Base-by-base conservation (phyloP, 2,888 invertebrate genomes). In the Gasteruption jaculator region DNA sequence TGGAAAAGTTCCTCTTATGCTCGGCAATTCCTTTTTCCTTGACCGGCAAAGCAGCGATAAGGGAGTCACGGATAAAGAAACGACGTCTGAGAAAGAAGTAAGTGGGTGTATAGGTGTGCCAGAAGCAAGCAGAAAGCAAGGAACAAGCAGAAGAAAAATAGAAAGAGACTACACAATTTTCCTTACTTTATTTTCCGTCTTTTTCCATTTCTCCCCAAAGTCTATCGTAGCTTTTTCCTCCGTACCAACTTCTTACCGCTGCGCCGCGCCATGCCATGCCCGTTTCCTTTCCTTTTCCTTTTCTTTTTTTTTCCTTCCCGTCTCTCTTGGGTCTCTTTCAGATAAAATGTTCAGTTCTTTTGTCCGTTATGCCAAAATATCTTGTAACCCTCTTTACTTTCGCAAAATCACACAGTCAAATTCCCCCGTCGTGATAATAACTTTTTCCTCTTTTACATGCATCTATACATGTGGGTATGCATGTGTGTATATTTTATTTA, bases 11-110 rank as follows among this genome's bases (percentile, higher is more conserved):
- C n/a, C n/a, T n/a, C n/a, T n/a, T n/a, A 11, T 38, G 11, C 8
- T 32, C 39, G 22, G 35, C 38, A 30, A 37, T 45, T 47, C 21
- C 38, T 38, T 49, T 50, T 51, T 49, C 43, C 39, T 49, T 47
- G 50, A 48, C 47, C 46, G 47, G 44, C 39, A 41, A 30, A 26
- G 22, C 31, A 10, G 19, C 43, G 55, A 56, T 56, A 54, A 53
- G 46, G 43, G 31, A 36, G 41, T 43, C 41, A 38, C 31, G 50
- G 49, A 53, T 55, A 59, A 54, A 48, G 46, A 49, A 50, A 44
- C 43, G 33, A 39, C 45, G 46, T 52, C 50, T 41, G 49, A 44
- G 39, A 51, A 50, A 51, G 47, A 50, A 51, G 47, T 49, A 49
- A 44, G 49, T 42, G 38, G 34, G 41, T 38, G 42, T 34, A 29